These are phyloP conservation scores for Rhinophrynus dorsalis DNA, from an alignment of 2,797 vertebrate species.

Conservation along the genomic window DNA sequence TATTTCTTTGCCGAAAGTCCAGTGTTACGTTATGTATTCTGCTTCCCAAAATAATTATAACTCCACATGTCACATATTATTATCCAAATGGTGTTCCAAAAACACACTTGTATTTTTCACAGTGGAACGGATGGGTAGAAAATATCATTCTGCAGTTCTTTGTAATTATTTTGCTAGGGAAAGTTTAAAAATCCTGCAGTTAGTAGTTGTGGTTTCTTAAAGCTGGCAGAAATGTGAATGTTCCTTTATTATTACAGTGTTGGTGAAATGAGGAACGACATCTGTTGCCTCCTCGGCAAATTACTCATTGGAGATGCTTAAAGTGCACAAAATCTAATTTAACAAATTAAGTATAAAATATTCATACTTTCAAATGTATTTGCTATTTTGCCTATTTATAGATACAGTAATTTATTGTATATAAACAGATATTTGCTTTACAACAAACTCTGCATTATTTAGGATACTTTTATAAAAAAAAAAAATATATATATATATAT, in stretches of 20 bases:
- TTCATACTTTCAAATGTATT: conserved; percentile 11
- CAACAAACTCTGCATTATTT: too few relatives aligned
- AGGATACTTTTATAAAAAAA: too few relatives aligned
- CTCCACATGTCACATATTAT: conserved; percentile 44
- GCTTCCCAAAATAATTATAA: conserved; percentile 46
- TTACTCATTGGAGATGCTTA: conserved; percentile 44
- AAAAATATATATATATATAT: too few relatives aligned
- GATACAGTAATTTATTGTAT: neutral
- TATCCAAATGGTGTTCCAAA: conserved; percentile 45
- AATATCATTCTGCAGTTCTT: conserved; percentile 44
- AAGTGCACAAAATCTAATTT: conserved; percentile 38
- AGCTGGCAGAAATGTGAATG: conserved; percentile 44
- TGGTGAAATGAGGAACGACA: conserved; percentile 45
- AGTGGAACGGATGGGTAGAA: conserved; percentile 43
- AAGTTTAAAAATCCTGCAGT: conserved; percentile 47
- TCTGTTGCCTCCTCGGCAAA: conserved; percentile 44
- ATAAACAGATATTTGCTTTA: too few relatives aligned
- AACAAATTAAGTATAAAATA: conserved; percentile 38
- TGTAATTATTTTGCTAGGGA: conserved; percentile 48
- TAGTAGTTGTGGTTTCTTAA: conserved; percentile 43
- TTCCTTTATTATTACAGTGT: conserved; percentile 46
- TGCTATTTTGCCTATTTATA: conserved; percentile 11
- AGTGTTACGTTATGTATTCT: conserved; percentile 22
- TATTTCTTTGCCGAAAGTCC: conserved; percentile 4
- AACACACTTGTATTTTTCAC: conserved; percentile 31